Base-by-base conservation (phyloP, 1,140 invertebrate species). In the Drosophila carrolli region DNA sequence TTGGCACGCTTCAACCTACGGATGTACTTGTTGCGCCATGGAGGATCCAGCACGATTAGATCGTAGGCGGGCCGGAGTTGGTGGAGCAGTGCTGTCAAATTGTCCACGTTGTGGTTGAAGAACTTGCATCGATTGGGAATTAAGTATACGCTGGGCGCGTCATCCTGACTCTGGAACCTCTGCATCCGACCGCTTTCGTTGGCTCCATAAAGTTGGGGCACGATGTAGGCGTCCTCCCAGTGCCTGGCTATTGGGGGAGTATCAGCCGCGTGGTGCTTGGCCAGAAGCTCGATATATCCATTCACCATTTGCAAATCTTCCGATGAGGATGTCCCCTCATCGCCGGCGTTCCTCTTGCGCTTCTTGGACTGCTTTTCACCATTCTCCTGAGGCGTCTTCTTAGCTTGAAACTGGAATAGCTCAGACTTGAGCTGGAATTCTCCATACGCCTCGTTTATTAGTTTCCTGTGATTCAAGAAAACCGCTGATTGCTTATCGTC, bases 11-110 rank as follows among this genome's bases (percentile, higher is more conserved):
- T 97, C 74, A 95, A 92, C 73, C 97, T 94, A 80, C 96, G 94
- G 27, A 98, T 97, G 65, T 97, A 98, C 93, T 98, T 98, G 92
- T 98, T 98, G 93, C 95, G 96, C 98, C 98, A 99, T 2, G 98
- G 97, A 57, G 97, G 98, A 94, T 99, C 98, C 70, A 98, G 93
- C 16, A 98, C 92, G 55, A 98, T 94, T 48, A 98, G 93, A 92
- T 98, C 96, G 95, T 94, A 98, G 48, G 92, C 91, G 59, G 91
- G 78, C 27, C 92, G 79, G 5, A 90, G 59, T 73, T 91, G 67
- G 6, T 73, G 82, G 23, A 91, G 29, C 7, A 89, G 54, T 9
- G 63, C 32, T 1, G 58, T 38, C 13, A 91, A 16, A 10, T 75
- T 56, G 1, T 91, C 81, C 32, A 75, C 72, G 68, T 92, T 77